phyloP scores from a whole-genome alignment of 2,888 invertebrate genomes.

The Coremacera marginata region DNA sequence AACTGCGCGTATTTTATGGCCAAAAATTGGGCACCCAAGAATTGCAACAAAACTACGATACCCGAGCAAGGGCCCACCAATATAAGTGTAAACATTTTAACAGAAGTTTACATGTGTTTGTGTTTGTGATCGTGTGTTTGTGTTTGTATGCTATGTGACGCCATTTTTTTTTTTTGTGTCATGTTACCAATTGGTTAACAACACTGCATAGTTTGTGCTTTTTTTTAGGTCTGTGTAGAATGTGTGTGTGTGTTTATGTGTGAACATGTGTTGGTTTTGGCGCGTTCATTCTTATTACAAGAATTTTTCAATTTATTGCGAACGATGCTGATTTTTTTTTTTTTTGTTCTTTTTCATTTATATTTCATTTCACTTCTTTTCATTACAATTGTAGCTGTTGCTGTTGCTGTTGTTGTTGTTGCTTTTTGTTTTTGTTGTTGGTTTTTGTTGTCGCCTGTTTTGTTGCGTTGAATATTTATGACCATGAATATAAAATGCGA shows the following conservation, averaged over 20 bases:
- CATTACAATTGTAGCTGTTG: not conserved
- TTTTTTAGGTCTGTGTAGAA: not conserved
- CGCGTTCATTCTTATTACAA: constrained; percentile 19
- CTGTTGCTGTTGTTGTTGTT: constrained; percentile 34
- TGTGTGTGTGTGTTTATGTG: constrained; percentile 24
- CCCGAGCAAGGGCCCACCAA: not conserved
- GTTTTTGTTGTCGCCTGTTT: constrained; percentile 25
- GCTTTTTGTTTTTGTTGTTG: constrained; percentile 8
- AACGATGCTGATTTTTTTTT: constrained; percentile 9
- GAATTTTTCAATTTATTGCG: constrained; percentile 19
- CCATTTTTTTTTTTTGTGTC: constrained; percentile 15
- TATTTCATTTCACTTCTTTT: not conserved
- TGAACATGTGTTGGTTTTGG: constrained; percentile 22
- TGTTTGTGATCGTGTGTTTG: not conserved
- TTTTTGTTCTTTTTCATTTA: constrained; percentile 9
- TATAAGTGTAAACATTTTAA: constrained; percentile 22
- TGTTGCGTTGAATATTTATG: constrained; percentile 41
- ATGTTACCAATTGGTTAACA: constrained; percentile 5
- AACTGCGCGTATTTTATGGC: not conserved
- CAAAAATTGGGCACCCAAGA: too few species aligned
- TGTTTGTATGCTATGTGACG: not conserved
- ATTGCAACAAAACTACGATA: not conserved
- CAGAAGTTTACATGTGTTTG: constrained; percentile 11
- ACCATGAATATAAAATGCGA: constrained; percentile 42
- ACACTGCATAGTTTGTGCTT: constrained; percentile 33